Evolutionary conservation across 2,113 vertebrate genomes (phyloP).

Genomic region (Jacana jacana): DNA sequence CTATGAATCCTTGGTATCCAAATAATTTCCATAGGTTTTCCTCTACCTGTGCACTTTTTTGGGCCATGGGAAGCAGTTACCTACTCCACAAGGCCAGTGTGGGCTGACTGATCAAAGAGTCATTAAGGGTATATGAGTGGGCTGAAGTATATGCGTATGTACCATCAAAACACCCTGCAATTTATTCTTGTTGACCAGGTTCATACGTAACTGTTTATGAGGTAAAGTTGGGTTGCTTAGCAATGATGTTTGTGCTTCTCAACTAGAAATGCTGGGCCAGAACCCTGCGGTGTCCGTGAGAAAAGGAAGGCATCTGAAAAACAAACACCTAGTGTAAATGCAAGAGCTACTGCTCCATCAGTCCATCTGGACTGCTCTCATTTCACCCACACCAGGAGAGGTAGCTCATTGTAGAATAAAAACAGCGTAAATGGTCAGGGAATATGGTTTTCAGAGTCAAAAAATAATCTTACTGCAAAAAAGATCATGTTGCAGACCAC

Average conservation of each 20-base stretch:
- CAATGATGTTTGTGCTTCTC: neutral
- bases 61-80: neutral
- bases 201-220: neutral
- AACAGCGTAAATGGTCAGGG: neutral
- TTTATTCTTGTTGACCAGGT: neutral
- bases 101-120: neutral
- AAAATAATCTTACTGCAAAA: neutral
- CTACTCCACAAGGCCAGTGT: neutral
- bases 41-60: neutral
- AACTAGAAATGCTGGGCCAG: neutral
- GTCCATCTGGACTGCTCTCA: neutral
- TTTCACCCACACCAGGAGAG: accelerated
- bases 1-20: neutral
- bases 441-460: neutral
- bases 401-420: neutral
- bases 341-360: neutral
- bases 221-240: neutral
- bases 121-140: neutral
- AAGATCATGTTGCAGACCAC: neutral
- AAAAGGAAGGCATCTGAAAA: neutral
- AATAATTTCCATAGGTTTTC: neutral
- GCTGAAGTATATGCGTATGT: neutral
- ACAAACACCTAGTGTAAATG: neutral
- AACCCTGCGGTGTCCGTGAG: neutral
- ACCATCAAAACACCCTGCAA: neutral